phyloP scores from a whole-genome alignment of 2,113 vertebrate species.

The Scalopus aquaticus region DNA sequence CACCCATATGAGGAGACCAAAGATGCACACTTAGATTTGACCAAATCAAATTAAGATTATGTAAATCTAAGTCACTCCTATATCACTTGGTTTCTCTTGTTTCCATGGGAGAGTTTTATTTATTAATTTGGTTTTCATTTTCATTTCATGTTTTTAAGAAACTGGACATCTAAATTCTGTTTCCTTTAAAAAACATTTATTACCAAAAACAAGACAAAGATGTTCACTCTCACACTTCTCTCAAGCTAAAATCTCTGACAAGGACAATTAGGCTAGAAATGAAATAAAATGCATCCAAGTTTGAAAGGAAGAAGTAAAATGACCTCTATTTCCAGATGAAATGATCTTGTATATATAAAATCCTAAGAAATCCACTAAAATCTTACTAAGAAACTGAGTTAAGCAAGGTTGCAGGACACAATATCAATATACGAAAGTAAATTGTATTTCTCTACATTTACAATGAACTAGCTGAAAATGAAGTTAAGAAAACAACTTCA shows the following conservation, averaged over 20 bases:
- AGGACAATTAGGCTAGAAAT: background rate
- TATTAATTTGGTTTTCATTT: too few relatives aligned
- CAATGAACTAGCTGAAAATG: background rate
- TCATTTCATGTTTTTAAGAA: background rate
- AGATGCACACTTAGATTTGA: background rate
- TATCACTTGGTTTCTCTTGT: background rate
- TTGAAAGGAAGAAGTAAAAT: background rate
- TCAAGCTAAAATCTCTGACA: background rate
- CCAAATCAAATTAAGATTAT: background rate
- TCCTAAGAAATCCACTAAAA: background rate
- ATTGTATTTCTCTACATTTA: background rate
- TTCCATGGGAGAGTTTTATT: too few relatives aligned
- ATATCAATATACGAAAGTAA: conserved; percentile 15
- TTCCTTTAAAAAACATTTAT: background rate
- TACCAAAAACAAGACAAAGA: background rate
- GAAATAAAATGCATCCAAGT: background rate
- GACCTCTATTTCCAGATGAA: background rate
- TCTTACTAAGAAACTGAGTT: background rate
- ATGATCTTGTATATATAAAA: background rate
- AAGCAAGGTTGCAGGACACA: background rate
- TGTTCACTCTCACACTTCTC: background rate
- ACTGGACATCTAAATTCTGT: background rate
- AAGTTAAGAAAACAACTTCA: conserved; percentile 30
- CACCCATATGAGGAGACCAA: background rate
- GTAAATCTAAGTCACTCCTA: background rate